Evolutionary conservation across 1,140 invertebrate genomes (phyloP), one percentile per base, ranked within the genome.

Genomic region (Leptonema lineaticorne): DNA sequence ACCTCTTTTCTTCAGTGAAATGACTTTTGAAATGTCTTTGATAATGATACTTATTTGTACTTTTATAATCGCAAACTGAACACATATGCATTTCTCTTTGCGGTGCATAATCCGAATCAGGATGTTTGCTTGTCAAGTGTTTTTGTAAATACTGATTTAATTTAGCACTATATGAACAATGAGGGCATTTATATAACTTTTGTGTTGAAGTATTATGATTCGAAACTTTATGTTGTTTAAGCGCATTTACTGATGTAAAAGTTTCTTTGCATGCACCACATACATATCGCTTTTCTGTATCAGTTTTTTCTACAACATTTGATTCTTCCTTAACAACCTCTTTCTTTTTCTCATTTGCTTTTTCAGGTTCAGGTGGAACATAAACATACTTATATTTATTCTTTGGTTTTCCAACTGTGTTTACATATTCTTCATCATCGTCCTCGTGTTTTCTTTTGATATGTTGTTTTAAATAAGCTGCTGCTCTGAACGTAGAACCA

Each of bases 71-170:
- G 37, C 59, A 62, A 24, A 45, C 24, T 9, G 59, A 45, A 37
- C 59, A 62, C 53, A 22, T 22, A 41, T 67, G 30, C 20, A 67
- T 20, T 59, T 67, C 37, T 27, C 53, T 18, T n/a, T 28, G 22
- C 1, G 59, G 33, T n/a, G 65, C 65, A 24, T 33, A 28, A 26
- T 29, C 48, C 14, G 64, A 56, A 57, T 66, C 27, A 8, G 64
- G 30, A 41, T 66, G 33, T 11, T 45, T 26, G 37, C 24, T 28
- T 5, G 30, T 4, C 28, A 56, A 9, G 20, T 66, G 48, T 9
- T 66, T 63, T 22, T 56, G 48, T 57, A 56, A 66, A 33, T 41
- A 37, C 30, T 66, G 46, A 28, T 66, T 66, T 7, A 64, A 50
- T 50, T 64, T 53, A 16, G 45, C 41, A 53, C 63, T 28, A 64